Evolutionary conservation across 2,888 invertebrate species (phyloP).

Genomic region (Apotomis betuletana): DNA sequence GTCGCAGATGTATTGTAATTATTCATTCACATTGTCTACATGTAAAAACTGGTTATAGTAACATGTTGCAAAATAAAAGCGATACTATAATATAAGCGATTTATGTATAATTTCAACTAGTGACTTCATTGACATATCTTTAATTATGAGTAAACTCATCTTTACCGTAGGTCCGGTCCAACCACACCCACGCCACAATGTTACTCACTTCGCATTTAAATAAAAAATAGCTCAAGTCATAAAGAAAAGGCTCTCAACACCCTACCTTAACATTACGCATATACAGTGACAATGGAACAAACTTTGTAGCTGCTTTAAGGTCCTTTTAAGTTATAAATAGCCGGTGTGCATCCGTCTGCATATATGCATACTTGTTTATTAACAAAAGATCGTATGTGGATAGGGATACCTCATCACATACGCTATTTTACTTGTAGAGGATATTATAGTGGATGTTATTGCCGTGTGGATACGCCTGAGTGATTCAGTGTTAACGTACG

Average conservation of each 20-base stretch:
- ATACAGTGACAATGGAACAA: neutral
- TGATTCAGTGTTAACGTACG: constrained; percentile 22
- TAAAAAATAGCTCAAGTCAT: neutral
- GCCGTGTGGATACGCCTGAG: constrained; percentile 16
- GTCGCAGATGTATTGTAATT: no score
- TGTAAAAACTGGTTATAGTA: no score
- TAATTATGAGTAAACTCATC: neutral
- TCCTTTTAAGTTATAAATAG: constrained; percentile 22
- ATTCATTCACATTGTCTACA: no score
- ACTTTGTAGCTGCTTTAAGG: neutral
- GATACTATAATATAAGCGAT: no score
- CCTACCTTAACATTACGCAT: neutral
- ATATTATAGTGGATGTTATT: neutral
- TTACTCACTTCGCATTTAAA: constrained; percentile 5
- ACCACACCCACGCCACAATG: constrained; percentile 1
- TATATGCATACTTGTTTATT: neutral
- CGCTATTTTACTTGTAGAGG: neutral
- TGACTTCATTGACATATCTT: no score
- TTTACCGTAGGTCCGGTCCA: neutral
- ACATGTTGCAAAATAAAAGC: no score
- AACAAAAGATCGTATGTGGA: neutral
- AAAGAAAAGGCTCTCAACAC: neutral
- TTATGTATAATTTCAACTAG: no score
- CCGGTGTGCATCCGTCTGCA: constrained; percentile 24
- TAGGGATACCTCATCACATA: neutral